A percentile compares a stretch with the other conserved stretches of the same genome.
phyloP scores from a whole-genome alignment of 2,888 invertebrate species.

The Ophion slaviceki region DNA sequence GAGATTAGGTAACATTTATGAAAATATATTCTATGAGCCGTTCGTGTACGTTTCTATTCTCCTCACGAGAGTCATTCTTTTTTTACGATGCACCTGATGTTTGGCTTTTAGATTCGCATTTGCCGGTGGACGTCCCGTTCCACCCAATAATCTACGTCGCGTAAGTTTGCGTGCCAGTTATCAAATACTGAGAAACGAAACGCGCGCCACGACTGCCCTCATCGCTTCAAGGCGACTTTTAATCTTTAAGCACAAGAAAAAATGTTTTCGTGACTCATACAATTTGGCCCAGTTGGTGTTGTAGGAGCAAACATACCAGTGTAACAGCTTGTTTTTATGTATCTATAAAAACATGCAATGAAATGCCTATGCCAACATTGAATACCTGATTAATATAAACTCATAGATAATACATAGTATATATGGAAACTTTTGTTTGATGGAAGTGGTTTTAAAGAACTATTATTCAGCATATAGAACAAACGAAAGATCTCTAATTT shows the following conservation, averaged over 20 bases:
- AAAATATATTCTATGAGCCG: neutral
- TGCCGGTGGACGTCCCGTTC: constrained; percentile 81
- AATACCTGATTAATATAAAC: neutral
- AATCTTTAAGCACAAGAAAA: constrained; percentile 78
- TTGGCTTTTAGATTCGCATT: constrained; percentile 79
- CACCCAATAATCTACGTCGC: constrained; percentile 79
- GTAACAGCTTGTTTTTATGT: constrained; percentile 47
- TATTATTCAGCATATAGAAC: too few relatives aligned
- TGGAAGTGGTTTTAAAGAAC: too few relatives aligned
- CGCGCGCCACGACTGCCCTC: constrained; percentile 79
- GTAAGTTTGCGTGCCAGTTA: constrained; percentile 81
- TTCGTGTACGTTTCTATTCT: constrained; percentile 3
- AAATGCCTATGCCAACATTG: constrained; percentile 3
- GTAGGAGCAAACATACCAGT: neutral
- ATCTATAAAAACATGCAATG: constrained; percentile 67
- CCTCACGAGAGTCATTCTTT: neutral
- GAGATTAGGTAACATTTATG: constrained; percentile 78
- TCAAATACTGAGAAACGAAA: constrained; percentile 80
- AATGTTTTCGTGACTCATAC: constrained; percentile 70
- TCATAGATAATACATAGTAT: too few relatives aligned
- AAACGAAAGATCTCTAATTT: too few relatives aligned
- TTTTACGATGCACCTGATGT: neutral
- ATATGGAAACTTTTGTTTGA: too few relatives aligned
- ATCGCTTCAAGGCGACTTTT: constrained; percentile 80
- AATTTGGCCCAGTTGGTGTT: constrained; percentile 63